These are phyloP conservation scores for Atrina japonica DNA, from an alignment of 2,888 invertebrate genomes.

Conservation along the genomic window DNA sequence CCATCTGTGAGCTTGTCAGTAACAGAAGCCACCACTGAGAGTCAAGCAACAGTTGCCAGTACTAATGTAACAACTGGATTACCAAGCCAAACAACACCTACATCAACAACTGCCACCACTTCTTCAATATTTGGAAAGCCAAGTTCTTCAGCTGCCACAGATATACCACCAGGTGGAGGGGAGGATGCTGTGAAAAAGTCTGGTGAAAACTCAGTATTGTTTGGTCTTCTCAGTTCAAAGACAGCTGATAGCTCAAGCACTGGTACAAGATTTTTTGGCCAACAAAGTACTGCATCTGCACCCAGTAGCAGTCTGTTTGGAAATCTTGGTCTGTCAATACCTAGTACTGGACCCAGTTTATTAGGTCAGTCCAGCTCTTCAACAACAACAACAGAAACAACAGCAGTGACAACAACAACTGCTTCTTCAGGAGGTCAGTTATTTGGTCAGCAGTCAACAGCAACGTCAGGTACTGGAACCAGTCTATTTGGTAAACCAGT, in stretches of 20 bases:
- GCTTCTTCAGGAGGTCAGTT: slow-evolving; percentile 43
- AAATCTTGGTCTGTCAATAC: slow-evolving; percentile 12
- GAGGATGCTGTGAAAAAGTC: background rate
- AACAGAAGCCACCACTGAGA: background rate
- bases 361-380: slow-evolving; percentile 11
- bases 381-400: no score
- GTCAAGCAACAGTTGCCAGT: slow-evolving; percentile 4
- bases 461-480: slow-evolving; percentile 28
- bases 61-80: background rate
- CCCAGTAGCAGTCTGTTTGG: slow-evolving; percentile 44
- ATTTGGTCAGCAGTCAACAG: slow-evolving; percentile 47
- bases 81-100: no score
- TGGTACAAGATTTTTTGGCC: slow-evolving; percentile 40
- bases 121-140: background rate
- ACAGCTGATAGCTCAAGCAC: background rate
- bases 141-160: slow-evolving; percentile 4
- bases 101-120: background rate
- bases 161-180: no score
- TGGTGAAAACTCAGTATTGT: no score
- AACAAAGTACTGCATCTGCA: slow-evolving; percentile 16
- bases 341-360: slow-evolving; percentile 33
- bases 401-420: no score
- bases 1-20: no score
- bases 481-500: slow-evolving; percentile 39
- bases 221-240: background rate